Conservation (phyloP, 2,797 vertebrate species). For the Clangula hyemalis region DNA sequence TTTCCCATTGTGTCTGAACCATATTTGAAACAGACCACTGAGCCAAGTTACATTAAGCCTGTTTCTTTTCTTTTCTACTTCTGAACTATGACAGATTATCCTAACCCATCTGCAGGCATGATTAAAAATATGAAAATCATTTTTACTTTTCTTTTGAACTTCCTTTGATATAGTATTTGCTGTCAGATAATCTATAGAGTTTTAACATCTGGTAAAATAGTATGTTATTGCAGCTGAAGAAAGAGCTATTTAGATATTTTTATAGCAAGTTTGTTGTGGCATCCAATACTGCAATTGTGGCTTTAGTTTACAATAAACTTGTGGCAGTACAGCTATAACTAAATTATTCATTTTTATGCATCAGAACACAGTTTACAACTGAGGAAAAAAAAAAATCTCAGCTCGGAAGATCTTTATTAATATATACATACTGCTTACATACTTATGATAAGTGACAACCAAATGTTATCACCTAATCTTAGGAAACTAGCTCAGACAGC, state of each 20-base stretch:
- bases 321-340: conserved; percentile 26
- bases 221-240: conserved; percentile 48
- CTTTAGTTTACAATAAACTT: conserved; percentile 56
- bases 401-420: conserved; percentile 42
- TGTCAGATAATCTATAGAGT: conserved; percentile 46
- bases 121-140: conserved; percentile 62
- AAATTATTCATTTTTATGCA: conserved; percentile 49
- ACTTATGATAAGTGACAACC: background rate
- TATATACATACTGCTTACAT: background rate
- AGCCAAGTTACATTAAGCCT: conserved; percentile 50
- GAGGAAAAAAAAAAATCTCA: background rate
- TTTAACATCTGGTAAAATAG: conserved; percentile 66
- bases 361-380: conserved; percentile 16
- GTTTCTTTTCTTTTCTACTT: conserved; percentile 51
- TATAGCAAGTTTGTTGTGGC: conserved; percentile 1
- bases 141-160: conserved; percentile 66
- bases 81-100: conserved; percentile 53
- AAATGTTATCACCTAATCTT: conserved; percentile 39
- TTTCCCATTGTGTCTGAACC: conserved; percentile 39
- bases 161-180: conserved; percentile 54
- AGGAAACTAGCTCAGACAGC: conserved; percentile 18
- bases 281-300: conserved; percentile 47
- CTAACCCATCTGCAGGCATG: conserved; percentile 36
- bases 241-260: conserved; percentile 41
- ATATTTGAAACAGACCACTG: conserved; percentile 54